These are phyloP conservation scores for Serilophus lunatus DNA, from an alignment of 2,113 vertebrate species.

Conservation along the genomic window DNA sequence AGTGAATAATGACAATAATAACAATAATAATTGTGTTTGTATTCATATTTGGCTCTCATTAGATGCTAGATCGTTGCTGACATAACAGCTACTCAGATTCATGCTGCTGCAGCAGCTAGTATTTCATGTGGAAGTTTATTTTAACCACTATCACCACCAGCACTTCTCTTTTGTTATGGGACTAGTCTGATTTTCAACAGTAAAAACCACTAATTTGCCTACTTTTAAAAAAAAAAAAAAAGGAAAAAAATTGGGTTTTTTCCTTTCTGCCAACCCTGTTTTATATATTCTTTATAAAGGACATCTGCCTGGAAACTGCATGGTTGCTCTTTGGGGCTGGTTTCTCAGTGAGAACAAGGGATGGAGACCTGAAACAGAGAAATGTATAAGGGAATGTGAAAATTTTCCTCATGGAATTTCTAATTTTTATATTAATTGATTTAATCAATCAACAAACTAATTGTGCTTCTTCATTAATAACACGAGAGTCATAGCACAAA, in stretches of 20 bases:
- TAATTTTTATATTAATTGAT: background rate
- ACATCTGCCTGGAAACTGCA: background rate
- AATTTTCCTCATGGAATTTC: background rate
- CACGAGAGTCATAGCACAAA: background rate
- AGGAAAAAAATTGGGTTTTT: too few relatives aligned
- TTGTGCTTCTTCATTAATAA: background rate
- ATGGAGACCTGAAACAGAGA: background rate
- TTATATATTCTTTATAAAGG: background rate
- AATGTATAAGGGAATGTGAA: background rate
- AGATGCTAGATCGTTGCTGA: background rate
- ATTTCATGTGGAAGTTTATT: background rate
- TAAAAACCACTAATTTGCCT: background rate
- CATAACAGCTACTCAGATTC: background rate
- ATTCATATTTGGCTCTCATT: background rate
- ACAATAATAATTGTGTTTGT: background rate
- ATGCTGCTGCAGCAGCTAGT: background rate
- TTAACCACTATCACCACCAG: background rate
- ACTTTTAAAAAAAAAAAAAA: background rate
- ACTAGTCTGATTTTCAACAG: background rate
- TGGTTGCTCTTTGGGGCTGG: background rate
- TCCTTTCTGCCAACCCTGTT: background rate
- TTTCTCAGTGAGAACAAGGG: background rate
- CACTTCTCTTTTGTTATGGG: background rate
- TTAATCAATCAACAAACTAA: background rate
- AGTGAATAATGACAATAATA: conserved; percentile 4